These are phyloP conservation scores for Sialis fuliginosa DNA, from an alignment of 2,888 invertebrate genomes.

Conservation along the genomic window DNA sequence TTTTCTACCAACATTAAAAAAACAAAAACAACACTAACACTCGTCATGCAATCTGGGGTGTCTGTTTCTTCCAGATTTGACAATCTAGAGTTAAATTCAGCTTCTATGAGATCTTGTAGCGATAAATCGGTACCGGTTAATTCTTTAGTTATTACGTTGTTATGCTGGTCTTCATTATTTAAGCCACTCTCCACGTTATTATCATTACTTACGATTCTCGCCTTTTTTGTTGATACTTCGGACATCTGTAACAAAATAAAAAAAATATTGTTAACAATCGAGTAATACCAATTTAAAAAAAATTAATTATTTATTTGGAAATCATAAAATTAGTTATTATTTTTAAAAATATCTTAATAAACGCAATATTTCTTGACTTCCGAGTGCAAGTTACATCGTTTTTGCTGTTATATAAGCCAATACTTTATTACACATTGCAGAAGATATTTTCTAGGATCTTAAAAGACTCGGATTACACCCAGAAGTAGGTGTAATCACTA, in stretches of 20 bases:
- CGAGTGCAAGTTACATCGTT: too few relatives aligned
- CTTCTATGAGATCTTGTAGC: slow-evolving; percentile 5
- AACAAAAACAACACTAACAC: slow-evolving; percentile 4
- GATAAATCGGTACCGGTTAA: slow-evolving; percentile 1
- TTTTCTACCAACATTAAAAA: background rate
- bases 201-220: slow-evolving; percentile 1
- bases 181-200: background rate
- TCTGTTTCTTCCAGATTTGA: background rate
- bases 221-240: slow-evolving; percentile 4
- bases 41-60: slow-evolving; percentile 3
- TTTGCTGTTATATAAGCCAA: too few relatives aligned
- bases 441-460: too few relatives aligned
- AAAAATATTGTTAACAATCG: background rate
- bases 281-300: background rate
- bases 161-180: background rate
- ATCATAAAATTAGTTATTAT: background rate
- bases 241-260: slow-evolving; percentile 6
- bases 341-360: too few relatives aligned
- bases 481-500: too few relatives aligned
- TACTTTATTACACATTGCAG: too few relatives aligned
- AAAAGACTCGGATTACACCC: too few relatives aligned
- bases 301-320: background rate
- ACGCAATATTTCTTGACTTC: too few relatives aligned
- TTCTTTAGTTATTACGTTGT: background rate
- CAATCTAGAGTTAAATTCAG: slow-evolving; percentile 5